Evolutionary conservation across 2,113 vertebrate species (phyloP), one percentile per base, ranked within the genome.

Genomic region (Pangasianodon hypophthalmus): DNA sequence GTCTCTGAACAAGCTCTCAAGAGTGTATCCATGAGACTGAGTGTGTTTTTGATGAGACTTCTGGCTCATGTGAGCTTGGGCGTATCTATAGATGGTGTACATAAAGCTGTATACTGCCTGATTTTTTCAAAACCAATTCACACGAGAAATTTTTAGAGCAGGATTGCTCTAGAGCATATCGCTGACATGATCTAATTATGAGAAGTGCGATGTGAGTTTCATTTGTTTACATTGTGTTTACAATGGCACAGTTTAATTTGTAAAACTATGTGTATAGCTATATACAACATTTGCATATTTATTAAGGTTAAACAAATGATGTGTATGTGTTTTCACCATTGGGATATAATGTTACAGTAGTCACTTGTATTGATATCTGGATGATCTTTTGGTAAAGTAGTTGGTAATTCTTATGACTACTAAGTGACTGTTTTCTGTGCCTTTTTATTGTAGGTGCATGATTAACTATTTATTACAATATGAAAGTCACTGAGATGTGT

Each of bases 221-320:
- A 95, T 98, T 98, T 97, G 98, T 99, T 99, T 99, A 99, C 98
- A 99, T 98, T 97, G 96, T 96, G 97, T 99, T 99, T 99, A 98
- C 97, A 98, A 97, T 97, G 97, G 97, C 98, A 98, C 97, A 97
- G 95, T 96, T 98, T 97, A 94, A 97, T 98, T 98, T 97, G 94
- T 97, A 96, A 97, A 97, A 95, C 86, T 90, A 92, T 89, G 88
- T 92, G 92, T 92, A 94, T 95, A 93, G 94, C 94, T 94, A 92
- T 95, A 95, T 95, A 97, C 94, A 95, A 95, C 93, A 96, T 96
- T 96, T 96, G 96, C 97, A 97, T 99, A 99, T 99, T 99, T 99
- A 99, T 99, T 99, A 98, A 97, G 96, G 95, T 98, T 98, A 97
- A 97, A 97, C 96, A 97, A 97, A 97, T 95, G 91, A 92, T 85